These are phyloP conservation scores for fruit fly (Drosophila melanogaster) DNA, from an alignment of 1,140 invertebrate genomes.

Conservation along the genomic window DNA sequence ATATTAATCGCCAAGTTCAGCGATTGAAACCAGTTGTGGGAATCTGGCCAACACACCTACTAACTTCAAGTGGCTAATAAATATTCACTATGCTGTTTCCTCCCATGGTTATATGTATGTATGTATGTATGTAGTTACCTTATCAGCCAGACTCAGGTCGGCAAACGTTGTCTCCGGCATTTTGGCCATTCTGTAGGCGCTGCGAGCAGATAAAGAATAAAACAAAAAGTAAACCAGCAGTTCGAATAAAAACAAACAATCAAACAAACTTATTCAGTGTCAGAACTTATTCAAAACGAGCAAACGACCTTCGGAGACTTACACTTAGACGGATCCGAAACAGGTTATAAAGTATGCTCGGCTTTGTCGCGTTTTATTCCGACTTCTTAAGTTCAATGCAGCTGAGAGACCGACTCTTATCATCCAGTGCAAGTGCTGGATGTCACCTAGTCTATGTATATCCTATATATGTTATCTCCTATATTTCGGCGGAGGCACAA, in stretches of 20 bases:
- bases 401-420: constrained; percentile 62
- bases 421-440: constrained; percentile 28
- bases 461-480: not conserved
- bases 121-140: constrained; percentile 67
- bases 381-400: constrained; percentile 48
- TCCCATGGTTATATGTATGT: constrained; percentile 14
- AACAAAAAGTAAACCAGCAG: constrained; percentile 3
- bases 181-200: constrained; percentile 59
- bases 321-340: constrained; percentile 55
- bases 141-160: constrained; percentile 78
- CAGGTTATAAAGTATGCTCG: constrained; percentile 61
- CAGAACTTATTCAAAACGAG: constrained; percentile 42
- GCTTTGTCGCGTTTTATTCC: constrained; percentile 27
- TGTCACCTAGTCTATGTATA: not conserved
- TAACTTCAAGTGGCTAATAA: constrained; percentile 8
- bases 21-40: constrained; percentile 24
- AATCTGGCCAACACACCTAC: constrained; percentile 9
- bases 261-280: constrained; percentile 30
- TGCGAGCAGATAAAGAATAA: constrained; percentile 3
- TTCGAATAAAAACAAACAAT: constrained; percentile 27
- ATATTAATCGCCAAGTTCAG: constrained; percentile 35
- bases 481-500: constrained; percentile 14
- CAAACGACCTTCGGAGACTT: constrained; percentile 65
- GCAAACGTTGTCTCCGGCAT: constrained; percentile 74
- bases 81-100: constrained; percentile 15